phyloP scores from a whole-genome alignment of 1,140 invertebrate genomes.

The Drosophila pallidifrons region DNA sequence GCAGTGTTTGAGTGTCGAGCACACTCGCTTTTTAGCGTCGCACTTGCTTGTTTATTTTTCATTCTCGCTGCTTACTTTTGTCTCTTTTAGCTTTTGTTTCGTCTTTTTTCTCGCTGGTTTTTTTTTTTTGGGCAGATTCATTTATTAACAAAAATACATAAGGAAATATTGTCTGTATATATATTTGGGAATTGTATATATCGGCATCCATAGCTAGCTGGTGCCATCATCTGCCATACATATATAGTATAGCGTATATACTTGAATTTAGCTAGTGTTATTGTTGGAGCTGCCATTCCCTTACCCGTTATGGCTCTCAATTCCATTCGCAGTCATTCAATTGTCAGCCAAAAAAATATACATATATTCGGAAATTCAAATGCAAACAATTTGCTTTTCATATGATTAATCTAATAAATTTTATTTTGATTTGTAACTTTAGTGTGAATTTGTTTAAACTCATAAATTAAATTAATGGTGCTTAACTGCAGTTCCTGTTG shows the following conservation, averaged over 20 bases:
- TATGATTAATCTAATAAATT: slow-evolving; percentile 7
- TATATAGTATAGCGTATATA: slow-evolving; percentile 5
- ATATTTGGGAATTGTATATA: slow-evolving; percentile 1
- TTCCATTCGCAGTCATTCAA: slow-evolving; percentile 41
- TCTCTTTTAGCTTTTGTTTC: slow-evolving; percentile 61
- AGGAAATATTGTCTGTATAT: slow-evolving; percentile 9
- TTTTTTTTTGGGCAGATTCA: slow-evolving; percentile 38
- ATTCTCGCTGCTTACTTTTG: slow-evolving; percentile 39
- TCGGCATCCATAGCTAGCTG: slow-evolving; percentile 19
- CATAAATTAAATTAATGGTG: not conserved
- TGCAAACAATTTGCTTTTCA: not conserved
- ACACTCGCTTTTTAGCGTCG: slow-evolving; percentile 8
- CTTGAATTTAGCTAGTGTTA: slow-evolving; percentile 29
- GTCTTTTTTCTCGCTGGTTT: slow-evolving; percentile 36
- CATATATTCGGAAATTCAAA: slow-evolving; percentile 22
- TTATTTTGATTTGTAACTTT: not conserved
- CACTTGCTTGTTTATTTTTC: slow-evolving; percentile 30
- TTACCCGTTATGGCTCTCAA: slow-evolving; percentile 21
- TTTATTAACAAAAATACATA: slow-evolving; percentile 60
- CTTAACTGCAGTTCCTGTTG: not conserved
- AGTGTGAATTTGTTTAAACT: not conserved
- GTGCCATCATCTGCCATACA: slow-evolving; percentile 8
- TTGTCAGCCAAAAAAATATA: slow-evolving; percentile 37
- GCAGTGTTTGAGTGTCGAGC: not conserved
- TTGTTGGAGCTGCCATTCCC: slow-evolving; percentile 57